phyloP scores from a whole-genome alignment of 2,888 invertebrate genomes.

The Drosophila recens region DNA sequence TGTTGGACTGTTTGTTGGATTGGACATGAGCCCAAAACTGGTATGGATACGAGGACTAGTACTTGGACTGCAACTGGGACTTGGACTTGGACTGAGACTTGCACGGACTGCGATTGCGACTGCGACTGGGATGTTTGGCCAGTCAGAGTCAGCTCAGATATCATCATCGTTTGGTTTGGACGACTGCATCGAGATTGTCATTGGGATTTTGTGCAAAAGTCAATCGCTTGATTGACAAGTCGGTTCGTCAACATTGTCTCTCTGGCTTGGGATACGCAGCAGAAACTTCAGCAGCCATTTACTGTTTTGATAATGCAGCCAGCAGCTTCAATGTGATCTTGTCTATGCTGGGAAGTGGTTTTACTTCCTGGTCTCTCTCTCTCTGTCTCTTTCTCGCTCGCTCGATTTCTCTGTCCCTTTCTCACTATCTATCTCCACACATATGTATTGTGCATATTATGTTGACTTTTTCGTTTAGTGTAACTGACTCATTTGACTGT shows the following conservation, averaged over 20 bases:
- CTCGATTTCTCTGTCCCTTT: neutral
- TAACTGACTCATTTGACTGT: constrained; percentile 48
- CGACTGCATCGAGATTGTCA: constrained; percentile 72
- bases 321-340: constrained; percentile 50
- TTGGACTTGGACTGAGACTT: constrained; percentile 5
- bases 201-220: constrained; percentile 76
- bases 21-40: constrained; percentile 45
- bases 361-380: constrained; percentile 65
- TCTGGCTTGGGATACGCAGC: constrained; percentile 54
- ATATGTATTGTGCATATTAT: constrained; percentile 6
- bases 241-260: constrained; percentile 57
- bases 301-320: constrained; percentile 64
- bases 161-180: constrained; percentile 63
- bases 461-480: constrained; percentile 21
- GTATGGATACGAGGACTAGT: constrained; percentile 25
- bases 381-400: neutral
- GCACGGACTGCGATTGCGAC: neutral
- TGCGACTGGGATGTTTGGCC: constrained; percentile 30
- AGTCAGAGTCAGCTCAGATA: constrained; percentile 68
- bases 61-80: constrained; percentile 26
- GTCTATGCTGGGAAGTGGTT: constrained; percentile 60
- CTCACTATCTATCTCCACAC: neutral
- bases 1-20: constrained; percentile 47
- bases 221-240: constrained; percentile 83
- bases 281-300: constrained; percentile 45